Evolutionary conservation across 2,113 vertebrate species (phyloP).

Genomic region (Etheostoma cragini): DNA sequence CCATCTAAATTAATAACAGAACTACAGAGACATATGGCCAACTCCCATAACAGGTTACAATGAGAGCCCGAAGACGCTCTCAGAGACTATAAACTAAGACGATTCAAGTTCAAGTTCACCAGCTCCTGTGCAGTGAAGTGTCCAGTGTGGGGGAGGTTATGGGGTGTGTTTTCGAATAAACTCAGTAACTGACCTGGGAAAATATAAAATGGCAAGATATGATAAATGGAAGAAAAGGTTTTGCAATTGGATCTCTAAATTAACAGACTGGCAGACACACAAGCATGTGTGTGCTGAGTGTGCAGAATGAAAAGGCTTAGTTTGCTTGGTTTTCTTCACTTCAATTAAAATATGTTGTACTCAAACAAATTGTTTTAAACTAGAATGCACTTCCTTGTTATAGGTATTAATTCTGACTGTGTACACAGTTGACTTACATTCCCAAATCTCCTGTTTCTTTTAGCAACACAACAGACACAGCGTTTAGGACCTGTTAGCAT

Average conservation of each 20-base stretch:
- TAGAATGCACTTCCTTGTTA: not conserved
- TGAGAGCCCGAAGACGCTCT: constrained; percentile 10
- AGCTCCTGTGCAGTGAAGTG: constrained; percentile 35
- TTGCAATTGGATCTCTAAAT: not conserved
- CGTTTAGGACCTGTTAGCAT: constrained; percentile 15
- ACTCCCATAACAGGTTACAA: constrained; percentile 11
- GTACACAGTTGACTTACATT: not conserved
- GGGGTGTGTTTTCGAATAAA: constrained; percentile 22
- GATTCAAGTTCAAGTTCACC: constrained; percentile 83
- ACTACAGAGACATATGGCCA: constrained; percentile 18
- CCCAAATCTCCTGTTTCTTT: constrained; percentile 6
- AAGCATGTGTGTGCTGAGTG: not conserved
- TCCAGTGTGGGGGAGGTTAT: not conserved
- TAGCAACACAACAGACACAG: constrained; percentile 18
- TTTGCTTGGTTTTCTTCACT: not conserved
- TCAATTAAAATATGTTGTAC: not conserved
- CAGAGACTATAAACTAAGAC: constrained; percentile 13
- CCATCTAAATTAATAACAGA: constrained; percentile 26
- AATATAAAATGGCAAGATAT: not conserved
- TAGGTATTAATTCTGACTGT: not conserved
- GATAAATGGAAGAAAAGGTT: constrained; percentile 5
- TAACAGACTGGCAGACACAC: not conserved
- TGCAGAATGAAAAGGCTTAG: not conserved
- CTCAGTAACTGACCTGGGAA: not conserved
- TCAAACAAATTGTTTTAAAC: not conserved